Evolutionary conservation across 2,888 invertebrate genomes (phyloP), one percentile per base, ranked within the genome.

Genomic region (Stictocephala bisonia): DNA sequence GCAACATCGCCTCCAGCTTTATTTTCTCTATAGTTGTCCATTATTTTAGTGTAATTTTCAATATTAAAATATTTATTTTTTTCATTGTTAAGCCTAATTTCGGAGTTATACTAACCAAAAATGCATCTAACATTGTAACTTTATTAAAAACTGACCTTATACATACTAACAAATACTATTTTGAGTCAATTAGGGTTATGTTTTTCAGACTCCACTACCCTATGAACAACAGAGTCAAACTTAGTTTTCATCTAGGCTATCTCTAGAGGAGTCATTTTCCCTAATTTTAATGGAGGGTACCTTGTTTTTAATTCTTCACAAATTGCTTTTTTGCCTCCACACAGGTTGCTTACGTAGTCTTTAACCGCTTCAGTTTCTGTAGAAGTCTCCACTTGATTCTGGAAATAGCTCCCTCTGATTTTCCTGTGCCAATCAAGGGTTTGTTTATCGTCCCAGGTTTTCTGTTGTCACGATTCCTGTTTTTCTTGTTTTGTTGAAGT

Each of bases 1-100:
- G 51, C 51, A 4, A 51, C 51, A 1, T 27, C 51, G 24, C 51
- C 51, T 2, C 51, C 51, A 2, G 51, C n/a, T 24, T 24, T 51
- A 51, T 24, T 51, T 6, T 22, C 1, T 6, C 51, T 22, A 20
- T 2, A 51, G 15, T 51, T 7, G 6, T 51, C 51, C 1, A 27
- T 27, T 26, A 51, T 27, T 51, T 51, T 51, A 51, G 13, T 2
- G 24, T 24, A 51, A 15, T 27, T 24, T 2, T 51, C 51, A n/a
- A 24, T 51, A n/a, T 51, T 51, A 51, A 51, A 51, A 26, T 51
- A 24, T 26, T 6, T 44, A 18, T 51, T 51, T 22, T 51, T 51
- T 51, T 51, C 51, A 4, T 51, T 20, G 20, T 26, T 51, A 2
- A 51, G 24, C 51, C 51, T 26, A 6, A 27, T 51, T 18, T 51